Evolutionary conservation across 2,113 vertebrate genomes (phyloP), one percentile per base, ranked within the genome.

Genomic region (Mesitornis unicolor): DNA sequence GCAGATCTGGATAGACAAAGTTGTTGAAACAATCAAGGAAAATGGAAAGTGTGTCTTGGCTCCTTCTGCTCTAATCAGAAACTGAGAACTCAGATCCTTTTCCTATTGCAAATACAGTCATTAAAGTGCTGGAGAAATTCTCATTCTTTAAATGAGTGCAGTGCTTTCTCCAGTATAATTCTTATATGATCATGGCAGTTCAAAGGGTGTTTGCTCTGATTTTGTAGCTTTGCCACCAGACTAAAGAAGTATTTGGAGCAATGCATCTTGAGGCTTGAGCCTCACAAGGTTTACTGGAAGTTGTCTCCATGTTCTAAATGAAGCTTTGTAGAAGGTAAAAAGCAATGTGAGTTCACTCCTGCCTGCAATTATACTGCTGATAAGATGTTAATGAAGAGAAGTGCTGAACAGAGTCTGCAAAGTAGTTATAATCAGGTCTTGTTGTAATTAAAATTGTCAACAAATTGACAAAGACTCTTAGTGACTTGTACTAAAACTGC

Each of bases 321-420:
- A 48, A 76, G n/a, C 4, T 85, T 92, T 54, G 17, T 56, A 84
- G 77, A 92, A 90, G 35, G 79, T 36, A 73, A 89, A 90, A 87
- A 60, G 15, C 17, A 74, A 17, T 82, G 38, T 53, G 38, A 69
- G 43, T 84, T 94, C 59, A 57, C 43, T 81, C 20, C 28, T 2
- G 18, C 25, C 86, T 73, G 79, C 76, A 97, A 84, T 96, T 96
- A 93, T 76, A 63, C 64, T 86, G 68, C 85, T 95, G 87, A 94
- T 97, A 97, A 96, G 92, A 93, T 88, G 79, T 91, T 96, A 97
- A 97, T 95, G 91, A 95, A 91, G 50, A 95, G 77, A 71, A 96
- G 42, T 3, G 0, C 61, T 53, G 43, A 95, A 91, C 4, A 85
- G 90, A 86, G 50, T 45, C 83, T 95, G 73, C n/a, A 84, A 94